Conservation (phyloP, 2,888 invertebrate species). For the Glaucopsyche alexis region DNA sequence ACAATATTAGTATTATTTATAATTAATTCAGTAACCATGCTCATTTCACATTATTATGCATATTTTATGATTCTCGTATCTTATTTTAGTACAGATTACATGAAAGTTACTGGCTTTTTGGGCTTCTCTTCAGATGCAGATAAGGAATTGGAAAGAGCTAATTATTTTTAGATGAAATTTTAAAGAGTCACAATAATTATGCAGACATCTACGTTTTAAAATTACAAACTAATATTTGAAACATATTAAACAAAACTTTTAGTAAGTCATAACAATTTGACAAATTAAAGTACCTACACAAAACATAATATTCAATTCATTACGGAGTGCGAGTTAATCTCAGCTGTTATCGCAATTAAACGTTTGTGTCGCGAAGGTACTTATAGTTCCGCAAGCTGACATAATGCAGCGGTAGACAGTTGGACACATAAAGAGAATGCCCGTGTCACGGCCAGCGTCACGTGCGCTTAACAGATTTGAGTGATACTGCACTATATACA, state of each 20-base stretch:
- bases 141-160: too few species aligned
- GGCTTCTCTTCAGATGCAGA: too few species aligned
- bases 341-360: conserved; percentile 25
- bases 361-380: neutral
- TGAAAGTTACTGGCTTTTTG: too few species aligned
- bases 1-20: neutral
- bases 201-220: too few species aligned
- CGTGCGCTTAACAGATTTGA: conserved; percentile 59
- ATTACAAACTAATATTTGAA: too few species aligned
- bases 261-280: neutral
- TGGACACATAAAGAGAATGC: conserved; percentile 59
- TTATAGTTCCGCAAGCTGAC: conserved; percentile 30
- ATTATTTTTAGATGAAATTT: too few species aligned
- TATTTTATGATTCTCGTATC: too few species aligned
- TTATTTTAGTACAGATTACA: too few species aligned
- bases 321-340: neutral
- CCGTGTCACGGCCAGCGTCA: conserved; percentile 57
- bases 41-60: too few species aligned
- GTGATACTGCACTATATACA: conserved; percentile 52
- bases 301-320: neutral
- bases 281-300: neutral
- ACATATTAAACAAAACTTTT: neutral
- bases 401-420: conserved; percentile 36
- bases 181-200: too few species aligned
- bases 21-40: neutral